Evolutionary conservation across 2,888 invertebrate genomes (phyloP), one percentile per base, ranked within the genome.

Genomic region (Buathra laborator): DNA sequence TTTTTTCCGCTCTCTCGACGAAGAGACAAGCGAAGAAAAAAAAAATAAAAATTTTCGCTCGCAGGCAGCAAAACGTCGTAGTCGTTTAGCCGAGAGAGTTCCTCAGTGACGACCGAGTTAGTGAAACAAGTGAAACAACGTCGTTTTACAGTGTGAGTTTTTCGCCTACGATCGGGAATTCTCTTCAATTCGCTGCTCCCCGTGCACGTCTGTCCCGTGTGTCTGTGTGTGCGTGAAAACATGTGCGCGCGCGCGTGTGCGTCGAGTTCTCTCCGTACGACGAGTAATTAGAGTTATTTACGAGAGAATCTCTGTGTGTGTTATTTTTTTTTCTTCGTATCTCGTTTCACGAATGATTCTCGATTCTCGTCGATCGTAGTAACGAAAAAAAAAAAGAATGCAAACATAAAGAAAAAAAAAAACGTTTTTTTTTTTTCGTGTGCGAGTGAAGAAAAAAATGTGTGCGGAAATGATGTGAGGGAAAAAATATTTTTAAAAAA

Each of bases 141-240:
- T 56, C 29, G 10, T 59, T 10, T 19, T 24, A 0, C 0, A 3
- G 24, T 19, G 59, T 59, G 59, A 24, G 14, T 24, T 59, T 59
- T 59, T 59, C 59, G 59, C 29, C 29, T 12, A 59, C 59, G 59
- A 59, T 29, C 59, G 29, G 59, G 59, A 48, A 48, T 48, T 48
- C 48, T 48, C 48, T 48, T 12, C 29, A 14, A 5, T 19, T 12
- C 29, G 12, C 12, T 24, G 59, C 29, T 29, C 24, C 19, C 53
- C 53, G 59, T 9, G 59, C 59, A 24, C 29, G 7, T 59, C 29
- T 14, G 0, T 19, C 56, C 10, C 59, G 59, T 14, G 59, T 29
- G 59, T 59, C 19, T 19, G 19, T 59, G 59, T 29, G 12, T 12
- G 59, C 29, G 19, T 9, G 37, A 37, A 37, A 7, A 19, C 53